phyloP scores from a whole-genome alignment of 2,797 vertebrate genomes.

The Crocodylus rhombifer region DNA sequence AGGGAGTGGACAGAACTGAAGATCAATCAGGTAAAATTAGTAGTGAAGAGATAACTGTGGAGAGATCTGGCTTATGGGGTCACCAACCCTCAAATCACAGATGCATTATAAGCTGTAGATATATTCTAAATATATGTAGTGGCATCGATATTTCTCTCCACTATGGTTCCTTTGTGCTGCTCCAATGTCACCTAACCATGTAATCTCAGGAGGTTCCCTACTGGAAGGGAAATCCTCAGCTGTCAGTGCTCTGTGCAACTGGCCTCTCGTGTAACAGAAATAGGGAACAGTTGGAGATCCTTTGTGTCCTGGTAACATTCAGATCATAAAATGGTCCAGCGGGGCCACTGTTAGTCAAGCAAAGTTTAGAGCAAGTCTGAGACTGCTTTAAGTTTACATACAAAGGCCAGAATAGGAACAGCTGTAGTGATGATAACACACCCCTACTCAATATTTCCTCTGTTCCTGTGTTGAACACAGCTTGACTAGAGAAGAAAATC shows the following conservation, averaged over 20 bases:
- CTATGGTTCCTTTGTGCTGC: neutral
- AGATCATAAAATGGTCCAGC: neutral
- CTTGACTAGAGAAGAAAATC: neutral
- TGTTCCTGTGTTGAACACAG: neutral
- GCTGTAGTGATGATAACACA: neutral
- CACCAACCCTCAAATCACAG: neutral
- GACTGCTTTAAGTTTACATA: neutral
- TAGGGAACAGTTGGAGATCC: neutral
- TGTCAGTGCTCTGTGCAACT: neutral
- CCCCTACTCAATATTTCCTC: neutral
- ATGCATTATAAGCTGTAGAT: neutral
- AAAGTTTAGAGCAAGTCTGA: neutral
- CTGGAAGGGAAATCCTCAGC: accelerated
- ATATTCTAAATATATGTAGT: neutral
- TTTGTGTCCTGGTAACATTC: neutral
- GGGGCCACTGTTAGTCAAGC: neutral
- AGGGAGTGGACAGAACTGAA: too few species aligned
- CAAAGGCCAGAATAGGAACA: neutral
- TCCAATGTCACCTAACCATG: neutral
- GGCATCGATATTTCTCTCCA: neutral
- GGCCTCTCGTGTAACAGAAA: neutral
- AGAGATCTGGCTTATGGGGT: too few species aligned
- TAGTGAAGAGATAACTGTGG: too few species aligned
- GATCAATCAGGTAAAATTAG: too few species aligned
- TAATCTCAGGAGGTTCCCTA: neutral